A percentile compares a stretch with the other conserved stretches of the same genome.
phyloP scores from a whole-genome alignment of 92 coral and sea anemone genomes.

The Porites rus region DNA sequence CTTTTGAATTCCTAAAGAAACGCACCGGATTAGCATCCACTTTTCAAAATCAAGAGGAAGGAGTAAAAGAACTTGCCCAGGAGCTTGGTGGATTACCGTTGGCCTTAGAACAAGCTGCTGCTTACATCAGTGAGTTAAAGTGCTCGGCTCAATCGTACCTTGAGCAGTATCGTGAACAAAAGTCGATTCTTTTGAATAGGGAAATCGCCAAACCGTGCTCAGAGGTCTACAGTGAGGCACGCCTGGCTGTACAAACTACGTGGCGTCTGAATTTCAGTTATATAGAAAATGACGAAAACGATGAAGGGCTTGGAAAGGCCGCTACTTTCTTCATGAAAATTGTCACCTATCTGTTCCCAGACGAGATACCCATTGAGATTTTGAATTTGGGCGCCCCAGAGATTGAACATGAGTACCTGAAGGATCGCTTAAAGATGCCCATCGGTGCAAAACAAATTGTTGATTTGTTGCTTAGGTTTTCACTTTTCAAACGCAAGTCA shows the following conservation, averaged over 20 bases:
- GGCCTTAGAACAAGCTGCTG: slow-evolving; percentile 73
- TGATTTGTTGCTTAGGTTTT: slow-evolving; percentile 27
- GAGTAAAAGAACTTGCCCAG: slow-evolving; percentile 11
- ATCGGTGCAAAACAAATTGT: slow-evolving; percentile 20
- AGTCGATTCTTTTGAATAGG: slow-evolving; percentile 31
- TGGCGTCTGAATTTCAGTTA: slow-evolving; percentile 65
- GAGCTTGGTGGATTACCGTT: slow-evolving; percentile 65
- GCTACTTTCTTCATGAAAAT: slow-evolving; percentile 5
- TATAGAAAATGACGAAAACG: slow-evolving; percentile 22
- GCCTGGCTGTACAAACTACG: slow-evolving; percentile 64
- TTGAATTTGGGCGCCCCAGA: slow-evolving; percentile 32
- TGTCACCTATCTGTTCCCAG: slow-evolving; percentile 29
- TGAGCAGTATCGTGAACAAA: slow-evolving; percentile 33
- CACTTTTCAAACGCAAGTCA: slow-evolving; percentile 43
- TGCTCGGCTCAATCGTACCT: slow-evolving; percentile 34
- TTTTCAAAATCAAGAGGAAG: neutral
- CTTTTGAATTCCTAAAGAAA: no score
- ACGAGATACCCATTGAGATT: slow-evolving; percentile 42
- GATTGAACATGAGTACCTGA: slow-evolving; percentile 3
- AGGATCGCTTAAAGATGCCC: neutral
- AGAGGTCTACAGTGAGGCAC: slow-evolving; percentile 24
- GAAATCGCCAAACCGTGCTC: slow-evolving; percentile 44
- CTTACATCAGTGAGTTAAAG: slow-evolving; percentile 37
- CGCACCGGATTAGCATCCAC: neutral
- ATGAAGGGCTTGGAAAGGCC: slow-evolving; percentile 21